phyloP scores from a whole-genome alignment of 2,113 vertebrate species.

The Pleuronectes platessa region DNA sequence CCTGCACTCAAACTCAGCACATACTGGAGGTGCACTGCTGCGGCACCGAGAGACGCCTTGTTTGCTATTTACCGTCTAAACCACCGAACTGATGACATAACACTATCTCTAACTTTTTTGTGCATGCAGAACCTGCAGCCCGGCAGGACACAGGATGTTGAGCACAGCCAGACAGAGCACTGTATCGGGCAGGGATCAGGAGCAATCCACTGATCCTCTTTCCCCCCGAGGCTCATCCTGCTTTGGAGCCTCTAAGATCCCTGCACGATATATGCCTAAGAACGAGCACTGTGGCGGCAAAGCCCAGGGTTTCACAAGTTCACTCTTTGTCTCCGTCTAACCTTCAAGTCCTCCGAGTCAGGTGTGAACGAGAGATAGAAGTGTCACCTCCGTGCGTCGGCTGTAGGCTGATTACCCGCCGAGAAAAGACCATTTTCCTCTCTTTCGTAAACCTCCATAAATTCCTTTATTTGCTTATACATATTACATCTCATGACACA shows the following conservation, averaged over 20 bases:
- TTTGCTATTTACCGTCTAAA: background rate
- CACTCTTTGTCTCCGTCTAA: conserved; percentile 28
- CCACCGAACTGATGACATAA: background rate
- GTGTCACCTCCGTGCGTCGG: background rate
- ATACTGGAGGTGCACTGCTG: too few species aligned
- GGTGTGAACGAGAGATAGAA: conserved; percentile 8
- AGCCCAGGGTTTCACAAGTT: conserved; percentile 45
- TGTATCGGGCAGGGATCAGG: conserved; percentile 61
- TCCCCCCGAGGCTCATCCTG: conserved; percentile 79
- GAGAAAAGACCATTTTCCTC: conserved; percentile 17
- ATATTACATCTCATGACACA: conserved; percentile 66
- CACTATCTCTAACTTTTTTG: background rate
- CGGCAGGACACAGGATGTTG: conserved; percentile 9
- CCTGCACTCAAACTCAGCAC: background rate
- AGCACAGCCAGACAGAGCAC: conserved; percentile 44
- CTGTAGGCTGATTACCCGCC: background rate
- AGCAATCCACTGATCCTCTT: conserved; percentile 82
- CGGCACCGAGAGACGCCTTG: background rate
- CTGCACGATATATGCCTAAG: conserved; percentile 70
- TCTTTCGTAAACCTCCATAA: conserved; percentile 44
- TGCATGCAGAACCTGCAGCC: conserved; percentile 16
- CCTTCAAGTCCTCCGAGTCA: conserved; percentile 6
- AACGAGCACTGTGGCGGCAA: conserved; percentile 38
- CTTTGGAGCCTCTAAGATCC: conserved; percentile 79
- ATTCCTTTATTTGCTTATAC: conserved; percentile 78